Evolutionary conservation across 2,888 invertebrate species (phyloP).

Genomic region (Drosophila melanocephala): DNA sequence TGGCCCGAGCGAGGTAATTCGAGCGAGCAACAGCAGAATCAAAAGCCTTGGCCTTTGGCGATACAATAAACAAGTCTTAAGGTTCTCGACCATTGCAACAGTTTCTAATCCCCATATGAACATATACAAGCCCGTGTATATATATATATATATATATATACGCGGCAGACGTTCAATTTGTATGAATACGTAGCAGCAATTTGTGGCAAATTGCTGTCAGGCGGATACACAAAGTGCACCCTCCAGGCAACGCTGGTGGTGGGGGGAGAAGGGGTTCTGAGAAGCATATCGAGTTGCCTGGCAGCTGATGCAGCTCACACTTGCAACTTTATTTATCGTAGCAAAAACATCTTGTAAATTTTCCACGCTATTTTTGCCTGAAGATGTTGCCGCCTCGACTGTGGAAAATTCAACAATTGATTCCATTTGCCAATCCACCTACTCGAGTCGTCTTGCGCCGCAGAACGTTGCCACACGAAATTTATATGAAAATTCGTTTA

Average conservation of each 20-base stretch:
- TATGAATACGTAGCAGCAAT: conserved; percentile 75
- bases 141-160: neutral
- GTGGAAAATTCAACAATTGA: conserved; percentile 76
- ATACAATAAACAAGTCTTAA: conserved; percentile 76
- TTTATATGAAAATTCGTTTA: conserved; percentile 82
- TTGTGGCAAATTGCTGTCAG: conserved; percentile 74
- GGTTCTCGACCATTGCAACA: conserved; percentile 62
- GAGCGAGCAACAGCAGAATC: conserved; percentile 13
- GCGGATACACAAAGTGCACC: conserved; percentile 50
- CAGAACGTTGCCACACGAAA: conserved; percentile 47
- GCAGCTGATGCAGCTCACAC: conserved; percentile 71
- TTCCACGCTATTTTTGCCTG: conserved; percentile 73
- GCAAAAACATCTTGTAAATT: conserved; percentile 81
- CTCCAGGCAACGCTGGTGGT: neutral
- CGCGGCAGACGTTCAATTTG: conserved; percentile 61
- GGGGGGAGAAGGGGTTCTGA: neutral
- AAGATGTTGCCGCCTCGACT: conserved; percentile 42
- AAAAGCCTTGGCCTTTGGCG: conserved; percentile 34
- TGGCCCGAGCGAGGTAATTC: conserved; percentile 3
- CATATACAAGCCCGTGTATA: conserved; percentile 3
- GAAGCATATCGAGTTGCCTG: conserved; percentile 34
- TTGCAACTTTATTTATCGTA: conserved; percentile 81
- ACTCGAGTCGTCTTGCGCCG: conserved; percentile 19
- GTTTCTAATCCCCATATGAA: conserved; percentile 46
- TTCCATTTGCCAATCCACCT: conserved; percentile 72